Base-by-base conservation (phyloP, 2,797 vertebrate species). In the Chaunax sp. region DNA sequence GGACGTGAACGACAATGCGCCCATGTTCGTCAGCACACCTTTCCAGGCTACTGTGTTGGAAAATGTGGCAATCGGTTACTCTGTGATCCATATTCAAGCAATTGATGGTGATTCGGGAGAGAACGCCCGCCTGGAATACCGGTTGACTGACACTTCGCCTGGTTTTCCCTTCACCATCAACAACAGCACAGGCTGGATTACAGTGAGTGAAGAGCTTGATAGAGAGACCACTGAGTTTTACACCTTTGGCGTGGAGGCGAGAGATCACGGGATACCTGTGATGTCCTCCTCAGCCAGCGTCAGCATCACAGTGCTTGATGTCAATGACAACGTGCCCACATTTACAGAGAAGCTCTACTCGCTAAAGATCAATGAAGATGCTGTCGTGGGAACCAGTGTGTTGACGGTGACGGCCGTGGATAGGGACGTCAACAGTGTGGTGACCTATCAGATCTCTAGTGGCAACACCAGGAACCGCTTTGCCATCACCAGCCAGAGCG, bases 381-480 rank as follows among this genome's bases (percentile, higher is more conserved):
- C 97, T 0, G 87, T 95, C 0, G 96, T 98, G 59, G 98, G 98
- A 9, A 96, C 95, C 82, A 98, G 97, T 0, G 97, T 99, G 65
- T 87, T 99, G 72, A 97, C 96, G 0, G 86, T 99, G 72, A 96
- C 94, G 0, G 97, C 98, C 0, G 92, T 96, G 3, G 98, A 99
- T 67, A 91, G 93, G 10, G 98, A 99, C 0, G 95, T 96, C 59
- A 98, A 99, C 90, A 99, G 97, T 0, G 95, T 98, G 4, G 96
- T 99, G 65, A 97, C 97, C 6, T 99, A 98, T 73, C 98, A 99
- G 94, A 98, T 99, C 87, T 96, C 96, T 2, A 98, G 97, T 0
- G 98, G 98, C 53, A 99, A 99, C 90, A 99, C 98, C 0, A 93
- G 98, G 51, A 99, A 99, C 88, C 95, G 98, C 47, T 99, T 99